phyloP scores from a whole-genome alignment of 1,140 invertebrate genomes.

The Rhagoletis pomonella region DNA sequence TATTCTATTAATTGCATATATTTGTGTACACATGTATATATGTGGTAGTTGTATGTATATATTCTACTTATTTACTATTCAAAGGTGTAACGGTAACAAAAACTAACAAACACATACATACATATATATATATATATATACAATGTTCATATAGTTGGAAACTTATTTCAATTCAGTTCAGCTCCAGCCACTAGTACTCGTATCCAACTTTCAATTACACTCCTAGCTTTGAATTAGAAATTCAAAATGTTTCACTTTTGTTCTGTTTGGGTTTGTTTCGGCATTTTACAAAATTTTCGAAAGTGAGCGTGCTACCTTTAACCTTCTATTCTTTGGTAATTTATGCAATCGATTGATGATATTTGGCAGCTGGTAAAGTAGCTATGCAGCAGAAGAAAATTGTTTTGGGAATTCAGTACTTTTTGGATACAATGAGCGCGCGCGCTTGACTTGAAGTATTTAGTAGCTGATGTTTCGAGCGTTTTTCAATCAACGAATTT shows the following conservation, averaged over 20 bases:
- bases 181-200: background rate
- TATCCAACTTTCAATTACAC: background rate
- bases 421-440: background rate
- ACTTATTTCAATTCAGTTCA: background rate
- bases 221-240: constrained; percentile 2
- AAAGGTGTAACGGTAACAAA: too few species aligned
- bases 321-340: background rate
- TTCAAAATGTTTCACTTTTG: constrained; percentile 27
- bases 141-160: background rate
- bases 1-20: background rate
- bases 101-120: background rate
- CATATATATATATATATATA: background rate
- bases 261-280: background rate
- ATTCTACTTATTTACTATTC: too few species aligned
- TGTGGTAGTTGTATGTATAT: too few species aligned
- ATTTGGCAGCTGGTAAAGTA: background rate
- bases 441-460: background rate
- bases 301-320: background rate
- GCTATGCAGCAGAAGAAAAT: background rate
- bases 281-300: background rate
- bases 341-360: background rate
- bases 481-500: background rate
- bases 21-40: background rate
- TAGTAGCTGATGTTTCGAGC: background rate
- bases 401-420: background rate